Base-by-base conservation (phyloP, 2,797 vertebrate genomes). In the Ciconia nigra region DNA sequence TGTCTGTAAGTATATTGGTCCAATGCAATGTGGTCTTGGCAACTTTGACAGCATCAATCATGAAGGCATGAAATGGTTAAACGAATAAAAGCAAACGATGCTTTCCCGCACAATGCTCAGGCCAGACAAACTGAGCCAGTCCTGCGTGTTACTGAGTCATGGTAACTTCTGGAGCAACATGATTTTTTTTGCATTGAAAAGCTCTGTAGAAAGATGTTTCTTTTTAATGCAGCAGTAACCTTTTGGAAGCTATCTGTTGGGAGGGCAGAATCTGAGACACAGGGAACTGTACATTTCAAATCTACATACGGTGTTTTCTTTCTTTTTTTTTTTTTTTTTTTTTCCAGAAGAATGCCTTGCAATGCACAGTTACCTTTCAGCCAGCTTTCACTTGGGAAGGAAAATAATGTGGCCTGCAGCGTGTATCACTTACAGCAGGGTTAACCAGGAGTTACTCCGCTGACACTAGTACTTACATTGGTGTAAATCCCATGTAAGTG, bases 401-500 rank as follows among this genome's bases (percentile, higher is more conserved):
- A 54, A 86, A 89, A 78, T 21, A 18, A 37, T 1, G 26, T 35
- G 57, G 58, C 47, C 67, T 85, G 47, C 47, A 90, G 81, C n/a
- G 3, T 20, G 24, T 54, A 80, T 71, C 81, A 51, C 73, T 91
- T 92, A 65, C 63, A 72, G 58, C 83, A 65, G 71, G 71, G 93
- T 92, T 90, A 93, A 92, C 41, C 78, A 74, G 67, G 72, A 92
- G 78, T 84, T 83, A 54, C 67, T 90, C 57, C 33, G 11, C 25
- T 66, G 78, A 35, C 4, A 5, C 35, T 20, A 9, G 1, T 47
- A 41, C 72, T 95, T 58, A 66, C 62, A 46, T 25, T 52, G 76
- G 90, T 95, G 92, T 90, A 97, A 97, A 96, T 85, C 86, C 63
- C 49, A 8, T 2, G 10, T 35, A 85, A 91, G 90, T 37, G 72